Conservation (phyloP, 2,113 vertebrate species). For the Caretta caretta region DNA sequence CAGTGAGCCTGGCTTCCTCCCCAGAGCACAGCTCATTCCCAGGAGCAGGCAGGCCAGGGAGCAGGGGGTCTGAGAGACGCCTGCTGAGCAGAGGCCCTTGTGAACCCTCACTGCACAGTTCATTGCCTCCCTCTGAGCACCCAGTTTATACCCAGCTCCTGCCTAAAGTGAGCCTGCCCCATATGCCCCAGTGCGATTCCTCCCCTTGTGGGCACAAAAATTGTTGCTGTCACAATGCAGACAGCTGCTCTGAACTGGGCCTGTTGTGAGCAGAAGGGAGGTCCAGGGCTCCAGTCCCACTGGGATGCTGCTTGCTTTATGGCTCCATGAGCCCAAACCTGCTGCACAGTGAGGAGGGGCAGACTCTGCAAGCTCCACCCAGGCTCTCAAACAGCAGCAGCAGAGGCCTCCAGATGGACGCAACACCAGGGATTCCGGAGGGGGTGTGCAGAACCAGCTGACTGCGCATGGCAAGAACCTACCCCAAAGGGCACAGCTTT, state of each 20-base stretch:
- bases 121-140: too few relatives aligned
- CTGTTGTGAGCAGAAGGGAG: background rate
- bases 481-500: too few relatives aligned
- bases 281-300: background rate
- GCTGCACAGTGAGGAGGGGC: background rate
- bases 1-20: background rate
- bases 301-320: background rate
- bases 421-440: too few relatives aligned
- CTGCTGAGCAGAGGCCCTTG: background rate
- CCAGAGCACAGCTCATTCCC: background rate
- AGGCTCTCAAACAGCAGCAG: background rate
- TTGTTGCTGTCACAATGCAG: background rate
- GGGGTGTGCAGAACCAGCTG: too few relatives aligned
- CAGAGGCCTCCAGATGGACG: background rate
- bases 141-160: background rate
- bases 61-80: background rate
- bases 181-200: background rate
- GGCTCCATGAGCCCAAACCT: fast-evolving
- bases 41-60: background rate
- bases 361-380: background rate
- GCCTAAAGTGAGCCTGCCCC: background rate
- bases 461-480: too few relatives aligned
- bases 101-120: background rate
- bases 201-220: background rate
- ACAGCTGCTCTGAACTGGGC: background rate